Base-by-base conservation (phyloP, 1,140 invertebrate genomes). In the Drosophila quadrilineata region DNA sequence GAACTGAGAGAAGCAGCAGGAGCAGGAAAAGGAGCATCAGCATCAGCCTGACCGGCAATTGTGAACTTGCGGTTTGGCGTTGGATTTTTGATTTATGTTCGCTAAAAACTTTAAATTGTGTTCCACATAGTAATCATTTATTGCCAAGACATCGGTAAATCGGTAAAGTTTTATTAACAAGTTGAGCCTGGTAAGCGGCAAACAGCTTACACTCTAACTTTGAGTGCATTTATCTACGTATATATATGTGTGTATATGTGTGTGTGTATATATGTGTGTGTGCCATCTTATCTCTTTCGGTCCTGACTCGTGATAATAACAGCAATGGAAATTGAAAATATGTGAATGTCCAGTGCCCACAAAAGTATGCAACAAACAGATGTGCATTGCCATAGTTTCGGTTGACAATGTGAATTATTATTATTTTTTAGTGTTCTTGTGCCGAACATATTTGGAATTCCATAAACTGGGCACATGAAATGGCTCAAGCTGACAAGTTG, bases 121-220 rank as follows among this genome's bases (percentile, higher is more conserved):
- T 70, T 41, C 52, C 71, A 64, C 53, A 38, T 57, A 77, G 74
- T 79, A 79, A 77, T 77, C 74, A 77, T 73, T 82, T n/a, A n/a
- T 68, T 65, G 52, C 59, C 36, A 77, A 71, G 52, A 54, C 60
- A 68, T 41, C n/a, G n/a, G n/a, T 60, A 71, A 77, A 85, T 82
- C 65, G 70, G 77, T 73, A 82, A 82, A 84, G 64, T 82, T 84
- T 82, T 84, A 84, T 77, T 73, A 82, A 82, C 72, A 84, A 82
- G 59, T 76, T 82, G 59, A 58, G 74, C 49, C 48, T 12, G 29
- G 38, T 26, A 45, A 43, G 58, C 43, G 58, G 56, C 56, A 58
- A 38, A 8, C 45, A 29, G 8, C 22, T 22, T 3, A 6, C n/a
- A 22, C 16, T 33, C 21, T 5, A 10, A 35, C 0, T 16, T 8